Evolutionary conservation across 2,797 vertebrate species (phyloP).

Genomic region (Phoebastria nigripes): DNA sequence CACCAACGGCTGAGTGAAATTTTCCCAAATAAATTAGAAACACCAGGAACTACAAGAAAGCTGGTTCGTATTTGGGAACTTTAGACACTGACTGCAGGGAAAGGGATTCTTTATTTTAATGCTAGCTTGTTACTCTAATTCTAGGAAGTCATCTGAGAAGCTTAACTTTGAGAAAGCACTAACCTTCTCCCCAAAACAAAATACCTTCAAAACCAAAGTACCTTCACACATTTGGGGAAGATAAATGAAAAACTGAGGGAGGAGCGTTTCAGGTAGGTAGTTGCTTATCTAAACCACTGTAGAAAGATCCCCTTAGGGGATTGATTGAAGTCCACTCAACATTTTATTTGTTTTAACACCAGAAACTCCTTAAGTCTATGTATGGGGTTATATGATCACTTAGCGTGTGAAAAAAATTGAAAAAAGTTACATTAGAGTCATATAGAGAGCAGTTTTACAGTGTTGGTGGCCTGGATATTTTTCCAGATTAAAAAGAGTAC

Average conservation of each 20-base stretch:
- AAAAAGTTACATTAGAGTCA: background rate
- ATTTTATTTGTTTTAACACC: background rate
- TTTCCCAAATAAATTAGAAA: background rate
- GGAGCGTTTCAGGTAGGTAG: background rate
- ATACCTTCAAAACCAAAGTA: background rate
- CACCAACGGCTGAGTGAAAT: background rate
- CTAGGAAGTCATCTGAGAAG: background rate
- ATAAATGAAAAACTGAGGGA: background rate
- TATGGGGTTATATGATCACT: background rate
- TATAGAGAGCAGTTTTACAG: background rate
- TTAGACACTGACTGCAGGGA: background rate
- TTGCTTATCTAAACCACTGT: background rate
- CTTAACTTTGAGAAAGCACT: background rate
- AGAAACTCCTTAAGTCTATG: background rate
- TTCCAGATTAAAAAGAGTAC: background rate
- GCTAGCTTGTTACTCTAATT: background rate
- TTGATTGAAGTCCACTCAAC: fast-evolving
- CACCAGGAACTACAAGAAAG: background rate
- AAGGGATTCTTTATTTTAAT: background rate
- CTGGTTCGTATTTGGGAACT: background rate
- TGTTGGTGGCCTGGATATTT: background rate
- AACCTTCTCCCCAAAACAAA: background rate
- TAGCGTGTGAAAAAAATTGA: background rate
- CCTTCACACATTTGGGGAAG: background rate
- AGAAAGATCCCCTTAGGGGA: background rate